Conservation (phyloP, 2,888 invertebrate genomes). For the Odontomyia ornata region DNA sequence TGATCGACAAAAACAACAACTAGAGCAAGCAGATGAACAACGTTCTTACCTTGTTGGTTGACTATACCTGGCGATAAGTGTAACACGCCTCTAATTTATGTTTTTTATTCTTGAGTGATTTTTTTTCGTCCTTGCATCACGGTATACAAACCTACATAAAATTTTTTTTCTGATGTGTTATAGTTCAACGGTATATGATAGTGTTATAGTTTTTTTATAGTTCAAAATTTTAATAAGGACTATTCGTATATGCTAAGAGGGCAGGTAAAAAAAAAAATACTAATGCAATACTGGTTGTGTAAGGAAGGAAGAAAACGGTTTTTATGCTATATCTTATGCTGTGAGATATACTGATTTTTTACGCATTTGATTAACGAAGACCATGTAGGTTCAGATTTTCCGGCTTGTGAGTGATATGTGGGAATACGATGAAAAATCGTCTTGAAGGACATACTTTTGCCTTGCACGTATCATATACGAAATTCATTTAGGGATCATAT, state of each 20-base stretch:
- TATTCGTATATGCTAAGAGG: background rate
- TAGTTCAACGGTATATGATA: background rate
- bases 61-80: conserved; percentile 45
- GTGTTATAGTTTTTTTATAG: conserved; percentile 34
- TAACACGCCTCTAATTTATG: conserved; percentile 51
- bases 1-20: conserved; percentile 18
- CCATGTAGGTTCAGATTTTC: background rate
- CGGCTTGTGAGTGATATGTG: conserved; percentile 44
- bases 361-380: conserved; percentile 21
- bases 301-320: conserved; percentile 12
- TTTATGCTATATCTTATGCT: conserved; percentile 37
- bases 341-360: conserved; percentile 41
- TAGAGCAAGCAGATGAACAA: conserved; percentile 32
- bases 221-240: conserved; percentile 35
- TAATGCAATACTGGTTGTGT: conserved; percentile 4
- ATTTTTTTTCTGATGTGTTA: background rate
- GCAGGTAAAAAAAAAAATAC: background rate
- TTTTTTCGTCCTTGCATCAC: conserved; percentile 3
- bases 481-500: conserved; percentile 45
- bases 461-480: conserved; percentile 35
- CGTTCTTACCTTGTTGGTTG: background rate
- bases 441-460: conserved; percentile 22
- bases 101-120: conserved; percentile 40
- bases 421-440: conserved; percentile 35
- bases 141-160: conserved; percentile 13